These are phyloP conservation scores for Gouania willdenowi DNA, from an alignment of 2,797 vertebrate genomes.

Conservation along the genomic window DNA sequence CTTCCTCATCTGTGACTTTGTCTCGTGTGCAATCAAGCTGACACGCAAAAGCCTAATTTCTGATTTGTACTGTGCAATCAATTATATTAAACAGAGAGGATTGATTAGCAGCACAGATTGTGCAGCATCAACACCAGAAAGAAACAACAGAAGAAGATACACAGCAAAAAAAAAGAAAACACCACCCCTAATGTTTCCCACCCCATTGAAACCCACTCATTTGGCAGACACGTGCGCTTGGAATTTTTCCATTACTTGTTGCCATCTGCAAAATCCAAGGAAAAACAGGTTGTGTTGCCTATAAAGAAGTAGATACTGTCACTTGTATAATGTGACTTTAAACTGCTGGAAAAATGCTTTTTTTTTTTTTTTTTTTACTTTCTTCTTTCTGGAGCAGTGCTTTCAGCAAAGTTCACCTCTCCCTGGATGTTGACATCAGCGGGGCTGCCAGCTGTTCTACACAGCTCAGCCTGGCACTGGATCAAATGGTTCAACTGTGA, in stretches of 20 bases:
- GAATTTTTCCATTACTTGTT: conserved; percentile 21
- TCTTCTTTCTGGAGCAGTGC: background rate
- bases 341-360: conserved; percentile 4
- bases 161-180: background rate
- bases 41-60: conserved; percentile 6
- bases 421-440: conserved; percentile 5
- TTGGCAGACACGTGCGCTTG: conserved; percentile 24
- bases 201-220: conserved; percentile 24
- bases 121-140: conserved; percentile 4
- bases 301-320: no score
- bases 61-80: conserved; percentile 1
- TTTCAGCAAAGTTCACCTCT: conserved; percentile 12
- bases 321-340: conserved; percentile 16
- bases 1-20: background rate
- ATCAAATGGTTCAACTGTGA: conserved; percentile 6
- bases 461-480: conserved; percentile 6
- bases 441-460: conserved; percentile 10
- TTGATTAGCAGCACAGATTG: background rate
- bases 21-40: conserved; percentile 2
- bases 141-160: conserved; percentile 16
- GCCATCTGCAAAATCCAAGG: conserved; percentile 37
- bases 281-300: no score
- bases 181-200: no score
- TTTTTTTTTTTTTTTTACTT: no score
- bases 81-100: conserved; percentile 2